These are phyloP conservation scores for Philaethria dido DNA, from an alignment of 2,888 invertebrate species.

Conservation along the genomic window DNA sequence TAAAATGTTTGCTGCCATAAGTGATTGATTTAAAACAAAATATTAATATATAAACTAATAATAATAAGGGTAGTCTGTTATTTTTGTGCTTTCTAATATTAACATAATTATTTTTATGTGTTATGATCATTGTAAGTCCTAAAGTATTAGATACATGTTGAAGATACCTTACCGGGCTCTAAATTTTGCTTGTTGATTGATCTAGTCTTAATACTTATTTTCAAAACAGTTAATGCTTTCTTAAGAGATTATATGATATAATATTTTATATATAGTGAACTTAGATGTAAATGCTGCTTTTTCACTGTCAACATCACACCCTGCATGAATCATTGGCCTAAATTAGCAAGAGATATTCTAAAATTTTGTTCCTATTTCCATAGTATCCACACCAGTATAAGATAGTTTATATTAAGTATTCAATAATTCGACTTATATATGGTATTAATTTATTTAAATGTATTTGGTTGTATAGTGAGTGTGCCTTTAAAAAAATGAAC, in stretches of 20 bases:
- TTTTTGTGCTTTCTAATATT: constrained; percentile 41
- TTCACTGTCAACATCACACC: constrained; percentile 15
- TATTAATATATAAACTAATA: constrained; percentile 37
- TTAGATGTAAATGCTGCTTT: constrained; percentile 32
- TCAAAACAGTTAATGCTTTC: constrained; percentile 44
- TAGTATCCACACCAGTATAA: constrained; percentile 36
- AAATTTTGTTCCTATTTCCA: constrained; percentile 42
- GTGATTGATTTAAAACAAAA: constrained; percentile 55
- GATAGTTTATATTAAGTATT: constrained; percentile 28
- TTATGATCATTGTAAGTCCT: constrained; percentile 45
- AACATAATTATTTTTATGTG: constrained; percentile 43
- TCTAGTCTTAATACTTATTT: constrained; percentile 53
- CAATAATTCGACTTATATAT: constrained; percentile 18
- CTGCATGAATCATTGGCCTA: constrained; percentile 34
- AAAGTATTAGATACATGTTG: constrained; percentile 30
- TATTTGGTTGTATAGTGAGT: constrained; percentile 54
- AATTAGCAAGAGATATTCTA: constrained; percentile 39
- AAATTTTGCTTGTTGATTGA: constrained; percentile 46
- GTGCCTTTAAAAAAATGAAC: constrained; percentile 68
- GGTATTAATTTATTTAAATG: constrained; percentile 48
- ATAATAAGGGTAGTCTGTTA: constrained; percentile 41
- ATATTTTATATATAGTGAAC: constrained; percentile 41
- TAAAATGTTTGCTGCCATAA: constrained; percentile 69
- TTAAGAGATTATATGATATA: constrained; percentile 42
- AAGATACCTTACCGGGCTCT: constrained; percentile 41